phyloP scores from a whole-genome alignment of 2,888 invertebrate genomes.

The Melanophora roralis region DNA sequence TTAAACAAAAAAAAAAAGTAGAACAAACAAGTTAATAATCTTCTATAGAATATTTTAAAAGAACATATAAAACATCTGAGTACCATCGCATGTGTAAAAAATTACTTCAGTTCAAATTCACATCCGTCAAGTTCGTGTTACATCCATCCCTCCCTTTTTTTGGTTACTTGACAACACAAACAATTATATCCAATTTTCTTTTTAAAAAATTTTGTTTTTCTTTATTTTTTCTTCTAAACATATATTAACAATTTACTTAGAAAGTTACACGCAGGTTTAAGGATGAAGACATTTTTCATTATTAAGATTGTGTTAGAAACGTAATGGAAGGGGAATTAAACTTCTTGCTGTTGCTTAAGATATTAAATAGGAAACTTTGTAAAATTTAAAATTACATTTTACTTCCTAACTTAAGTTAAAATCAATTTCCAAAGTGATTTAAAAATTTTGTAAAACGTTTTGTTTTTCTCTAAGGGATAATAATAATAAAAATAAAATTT shows the following conservation, averaged over 20 bases:
- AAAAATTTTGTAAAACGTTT: neutral
- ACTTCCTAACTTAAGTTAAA: neutral
- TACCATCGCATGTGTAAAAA: conserved; percentile 29
- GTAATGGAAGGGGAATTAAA: neutral
- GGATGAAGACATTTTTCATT: neutral
- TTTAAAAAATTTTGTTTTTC: neutral
- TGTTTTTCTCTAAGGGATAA: neutral
- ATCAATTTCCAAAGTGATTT: neutral
- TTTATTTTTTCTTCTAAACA: neutral
- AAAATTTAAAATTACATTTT: neutral
- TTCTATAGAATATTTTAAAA: no score
- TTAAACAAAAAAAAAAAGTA: neutral
- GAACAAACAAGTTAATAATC: neutral
- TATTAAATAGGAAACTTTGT: neutral
- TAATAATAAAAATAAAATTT: neutral
- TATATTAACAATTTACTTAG: neutral
- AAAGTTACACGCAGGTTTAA: neutral
- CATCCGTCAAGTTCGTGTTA: conserved; percentile 6
- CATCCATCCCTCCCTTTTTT: neutral
- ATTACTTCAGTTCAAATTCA: conserved; percentile 25
- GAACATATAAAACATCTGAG: neutral
- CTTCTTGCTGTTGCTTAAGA: neutral
- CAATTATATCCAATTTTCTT: conserved; percentile 1
- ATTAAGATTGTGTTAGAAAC: no score
- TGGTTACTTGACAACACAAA: neutral